Base-by-base conservation (phyloP, 2,888 invertebrate genomes). In the Harpagoxenus sublaevis region DNA sequence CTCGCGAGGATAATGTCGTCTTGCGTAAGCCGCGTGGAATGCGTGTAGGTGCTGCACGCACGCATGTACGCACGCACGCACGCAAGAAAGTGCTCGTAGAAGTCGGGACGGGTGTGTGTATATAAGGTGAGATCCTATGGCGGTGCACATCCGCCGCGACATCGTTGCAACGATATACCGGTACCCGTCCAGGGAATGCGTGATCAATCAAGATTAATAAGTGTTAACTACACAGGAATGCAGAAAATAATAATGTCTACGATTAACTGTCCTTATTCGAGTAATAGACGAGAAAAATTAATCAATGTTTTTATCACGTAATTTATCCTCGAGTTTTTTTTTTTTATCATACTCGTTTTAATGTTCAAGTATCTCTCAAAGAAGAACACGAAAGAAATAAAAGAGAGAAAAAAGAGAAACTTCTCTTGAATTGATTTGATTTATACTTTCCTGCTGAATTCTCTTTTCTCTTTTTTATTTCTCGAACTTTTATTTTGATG, bases 1-100 rank as follows among this genome's bases (percentile, higher is more conserved):
- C 88, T 90, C 82, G 85, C 90, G 82, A 84, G 82, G 85, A 89
- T 90, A 90, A 89, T 66, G 85, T 83, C 83, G 74, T 83, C 87
- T 90, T 90, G 84, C 88, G 90, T 90, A 90, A 90, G 84, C n/a
- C 73, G 55, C 51, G 35, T 73, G 84, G 88, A 90, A 90, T 90
- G 84, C 86, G 82, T 88, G 89, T 89, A 86, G 90, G 86, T 90
- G 90, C 86, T 15, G 15, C 42, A 73, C 51, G 75, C 78, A 60
- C 8, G 35, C 55, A 71, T 10, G 35, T 15, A 63, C 51, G 84
- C 35, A 83, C 28, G 48, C 53, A 70, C 68, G 66, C 35, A 62
- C 62, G 35, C 42, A 66, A 35, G 51, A 78, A 42, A 62, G 60
- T n/a, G 35, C n/a, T 45, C 42, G 39, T 39, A 66, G 42, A 62